A percentile compares a stretch with the other conserved stretches of the same genome.
Evolutionary conservation across 1,140 invertebrate genomes (phyloP).

Genomic region (Zaprionus tsacasi): DNA sequence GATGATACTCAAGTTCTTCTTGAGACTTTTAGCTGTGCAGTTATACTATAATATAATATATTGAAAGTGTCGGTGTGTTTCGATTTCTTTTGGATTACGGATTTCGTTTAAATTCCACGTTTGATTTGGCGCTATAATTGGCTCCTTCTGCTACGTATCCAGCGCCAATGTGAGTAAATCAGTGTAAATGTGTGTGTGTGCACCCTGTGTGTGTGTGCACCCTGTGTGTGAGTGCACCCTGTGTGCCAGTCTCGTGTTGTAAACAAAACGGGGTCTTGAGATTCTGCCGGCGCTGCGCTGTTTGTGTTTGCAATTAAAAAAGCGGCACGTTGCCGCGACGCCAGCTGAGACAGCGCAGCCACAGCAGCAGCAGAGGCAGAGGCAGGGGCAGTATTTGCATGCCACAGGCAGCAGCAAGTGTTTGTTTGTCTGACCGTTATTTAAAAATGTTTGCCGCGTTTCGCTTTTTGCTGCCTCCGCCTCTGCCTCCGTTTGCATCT

Average conservation of each 20-base stretch:
- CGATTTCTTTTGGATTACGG: background rate
- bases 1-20: background rate
- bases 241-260: conserved; percentile 34
- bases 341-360: conserved; percentile 25
- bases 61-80: background rate
- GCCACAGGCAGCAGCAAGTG: conserved; percentile 47
- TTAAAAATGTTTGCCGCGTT: conserved; percentile 41
- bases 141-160: background rate
- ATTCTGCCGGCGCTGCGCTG: conserved; percentile 53
- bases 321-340: conserved; percentile 38
- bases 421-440: conserved; percentile 38
- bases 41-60: too few species aligned
- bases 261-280: conserved; percentile 82
- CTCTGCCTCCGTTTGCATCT: conserved; percentile 52
- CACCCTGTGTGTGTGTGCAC: background rate
- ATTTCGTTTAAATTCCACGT: conserved; percentile 15
- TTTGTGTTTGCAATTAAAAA: conserved; percentile 69
- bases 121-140: conserved; percentile 4
- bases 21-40: background rate
- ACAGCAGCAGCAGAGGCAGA: conserved; percentile 1
- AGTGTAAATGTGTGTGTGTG: conserved; percentile 46
- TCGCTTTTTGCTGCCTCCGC: conserved; percentile 55
- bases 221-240: conserved; percentile 24
- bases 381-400: conserved; percentile 33
- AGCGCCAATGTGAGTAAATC: conserved; percentile 65